Conservation (phyloP, 2,113 vertebrate genomes). For the Antennarius striatus region DNA sequence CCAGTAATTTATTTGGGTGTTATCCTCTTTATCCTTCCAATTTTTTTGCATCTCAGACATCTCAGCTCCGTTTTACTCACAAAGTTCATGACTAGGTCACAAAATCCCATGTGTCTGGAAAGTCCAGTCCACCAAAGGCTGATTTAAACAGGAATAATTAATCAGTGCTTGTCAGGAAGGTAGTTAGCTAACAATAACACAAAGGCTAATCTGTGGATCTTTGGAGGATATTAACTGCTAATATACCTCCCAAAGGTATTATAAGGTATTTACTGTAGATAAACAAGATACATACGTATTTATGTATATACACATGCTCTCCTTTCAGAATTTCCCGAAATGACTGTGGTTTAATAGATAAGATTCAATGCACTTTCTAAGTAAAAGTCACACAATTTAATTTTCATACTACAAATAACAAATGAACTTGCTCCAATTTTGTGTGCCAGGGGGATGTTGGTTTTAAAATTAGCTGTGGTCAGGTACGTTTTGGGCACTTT, state of each 20-base stretch:
- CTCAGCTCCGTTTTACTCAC: conserved; percentile 36
- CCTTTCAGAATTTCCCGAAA: too few species aligned
- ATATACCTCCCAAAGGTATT: background rate
- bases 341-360: too few species aligned
- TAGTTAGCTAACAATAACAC: background rate
- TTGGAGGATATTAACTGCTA: background rate
- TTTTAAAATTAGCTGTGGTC: too few species aligned
- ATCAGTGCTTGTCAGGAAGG: conserved; percentile 30
- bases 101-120: conserved; percentile 23
- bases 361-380: too few species aligned
- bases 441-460: too few species aligned
- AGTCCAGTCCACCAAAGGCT: conserved; percentile 19
- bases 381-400: too few species aligned
- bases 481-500: too few species aligned
- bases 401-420: too few species aligned
- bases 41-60: conserved; percentile 1
- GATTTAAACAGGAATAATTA: conserved; percentile 57
- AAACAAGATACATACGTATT: too few species aligned
- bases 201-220: background rate
- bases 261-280: too few species aligned
- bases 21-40: conserved; percentile 21
- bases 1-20: conserved; percentile 40
- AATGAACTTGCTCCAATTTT: too few species aligned
- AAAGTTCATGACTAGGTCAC: conserved; percentile 42
- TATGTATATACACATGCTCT: too few species aligned